Evolutionary conservation across 2,888 invertebrate genomes (phyloP), one percentile per base, ranked within the genome.

Genomic region (Eudasyphora cyanicolor): DNA sequence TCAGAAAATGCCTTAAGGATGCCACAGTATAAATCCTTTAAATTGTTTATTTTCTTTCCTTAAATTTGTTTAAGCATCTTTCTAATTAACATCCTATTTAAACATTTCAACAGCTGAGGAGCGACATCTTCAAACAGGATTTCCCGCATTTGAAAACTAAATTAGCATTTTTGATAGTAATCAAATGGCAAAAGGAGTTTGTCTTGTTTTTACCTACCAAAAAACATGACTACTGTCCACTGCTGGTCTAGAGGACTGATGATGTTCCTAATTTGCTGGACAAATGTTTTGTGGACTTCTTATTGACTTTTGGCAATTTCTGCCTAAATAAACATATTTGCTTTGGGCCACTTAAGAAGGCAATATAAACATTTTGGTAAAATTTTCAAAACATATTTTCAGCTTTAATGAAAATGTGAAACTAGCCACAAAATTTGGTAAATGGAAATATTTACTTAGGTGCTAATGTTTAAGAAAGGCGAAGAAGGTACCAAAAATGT

Each of bases 331-430:
- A 73, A 42, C 69, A 35, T 19, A 21, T 29, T 60, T 45, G 69
- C 64, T 75, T 67, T 49, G 57, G 78, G 75, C 42, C 75, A 84
- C 75, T 84, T 84, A 78, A 12, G 32, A 42, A 27, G 57, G 45
- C 49, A 80, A 80, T 84, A 78, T 84, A 78, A 84, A 84, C 78
- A 81, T 78, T 84, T 81, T 76, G 75, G 49, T 51, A 49, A 21
- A 75, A 71, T 54, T 51, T 69, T 35, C 45, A 49, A 83, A 83
- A 80, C 82, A 83, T 49, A 83, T 83, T 83, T 77, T 62, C 70
- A 71, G 83, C 54, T 12, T 80, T 70, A 78, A 70, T 78, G 24
- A 64, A 60, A 35, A 27, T 54, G 57, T 38, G 29, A 12, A 2
- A 71, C 57, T 57, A 24, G 27, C 12, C 57, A 57, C 57, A 4